Conservation (phyloP, 2,888 invertebrate genomes). For the Netelia melanura region DNA sequence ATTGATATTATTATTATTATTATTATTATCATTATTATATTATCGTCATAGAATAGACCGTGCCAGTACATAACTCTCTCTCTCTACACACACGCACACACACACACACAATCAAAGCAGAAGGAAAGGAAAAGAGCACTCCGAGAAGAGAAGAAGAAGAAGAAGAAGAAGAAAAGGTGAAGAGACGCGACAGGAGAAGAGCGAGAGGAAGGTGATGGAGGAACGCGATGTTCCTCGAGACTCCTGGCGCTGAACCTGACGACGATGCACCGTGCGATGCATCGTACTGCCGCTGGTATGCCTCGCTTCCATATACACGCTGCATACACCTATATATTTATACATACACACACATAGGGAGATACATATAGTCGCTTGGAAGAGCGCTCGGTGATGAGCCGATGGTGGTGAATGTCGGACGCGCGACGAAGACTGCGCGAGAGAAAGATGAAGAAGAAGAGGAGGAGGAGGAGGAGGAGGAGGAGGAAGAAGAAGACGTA, state of each 20-base stretch:
- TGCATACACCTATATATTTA: slow-evolving; percentile 4
- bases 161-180: slow-evolving; percentile 30
- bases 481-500: slow-evolving; percentile 5
- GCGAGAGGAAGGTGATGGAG: slow-evolving; percentile 31
- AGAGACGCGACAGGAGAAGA: slow-evolving; percentile 1
- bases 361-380: neutral
- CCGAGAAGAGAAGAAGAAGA: slow-evolving; percentile 27
- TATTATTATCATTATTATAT: slow-evolving; percentile 70
- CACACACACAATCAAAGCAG: slow-evolving; percentile 24
- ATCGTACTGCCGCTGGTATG: slow-evolving; percentile 37
- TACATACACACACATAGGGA: neutral
- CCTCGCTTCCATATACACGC: slow-evolving; percentile 32
- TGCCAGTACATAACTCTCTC: neutral
- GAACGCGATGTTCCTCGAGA: slow-evolving; percentile 39
- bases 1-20: slow-evolving; percentile 71
- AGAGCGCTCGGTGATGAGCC: slow-evolving; percentile 31
- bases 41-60: slow-evolving; percentile 62
- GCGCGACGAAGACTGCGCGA: slow-evolving; percentile 47
- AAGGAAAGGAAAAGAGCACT: slow-evolving; percentile 28
- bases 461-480: slow-evolving; percentile 15
- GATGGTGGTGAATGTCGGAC: slow-evolving; percentile 58
- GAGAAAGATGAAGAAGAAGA: slow-evolving; percentile 51
- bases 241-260: slow-evolving; percentile 57
- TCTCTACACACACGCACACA: neutral
- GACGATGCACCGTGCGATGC: slow-evolving; percentile 52